Conservation (phyloP, 35 echinoderm and acorn worm species). For the Apostichopus parvimensis region DNA sequence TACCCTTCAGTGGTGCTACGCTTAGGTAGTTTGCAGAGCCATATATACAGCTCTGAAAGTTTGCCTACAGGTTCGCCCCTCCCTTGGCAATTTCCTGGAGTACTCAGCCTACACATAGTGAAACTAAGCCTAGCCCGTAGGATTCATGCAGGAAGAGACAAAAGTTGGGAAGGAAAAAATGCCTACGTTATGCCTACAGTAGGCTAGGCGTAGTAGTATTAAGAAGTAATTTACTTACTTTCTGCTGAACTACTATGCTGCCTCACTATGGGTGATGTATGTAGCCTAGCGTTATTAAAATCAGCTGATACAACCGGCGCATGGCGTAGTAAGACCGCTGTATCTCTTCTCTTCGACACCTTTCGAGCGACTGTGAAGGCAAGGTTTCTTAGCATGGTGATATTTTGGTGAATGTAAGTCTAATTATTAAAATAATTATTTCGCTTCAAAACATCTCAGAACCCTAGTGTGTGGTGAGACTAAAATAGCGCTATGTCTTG, state of each 20-base stretch:
- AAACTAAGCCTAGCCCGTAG: too few species aligned
- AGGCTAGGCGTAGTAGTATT: too few species aligned
- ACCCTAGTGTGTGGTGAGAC: not conserved
- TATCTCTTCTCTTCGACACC: constrained; percentile 16
- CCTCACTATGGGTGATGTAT: not conserved
- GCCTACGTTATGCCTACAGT: too few species aligned
- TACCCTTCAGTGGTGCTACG: too few species aligned
- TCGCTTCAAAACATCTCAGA: not conserved
- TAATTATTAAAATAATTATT: not conserved
- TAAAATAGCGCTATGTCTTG: not conserved
- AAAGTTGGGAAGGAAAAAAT: too few species aligned
- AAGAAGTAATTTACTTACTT: not conserved
- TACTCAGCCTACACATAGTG: too few species aligned
- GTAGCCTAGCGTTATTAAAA: constrained; percentile 33
- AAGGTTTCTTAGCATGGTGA: constrained; percentile 25
- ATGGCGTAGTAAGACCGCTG: not conserved
- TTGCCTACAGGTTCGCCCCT: too few species aligned
- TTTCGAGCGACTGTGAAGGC: constrained; percentile 4
- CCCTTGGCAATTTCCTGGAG: too few species aligned
- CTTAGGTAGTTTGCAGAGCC: too few species aligned
- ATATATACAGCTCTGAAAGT: too few species aligned
- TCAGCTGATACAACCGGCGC: constrained; percentile 13
- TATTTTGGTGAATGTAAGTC: not conserved
- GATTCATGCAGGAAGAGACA: too few species aligned
- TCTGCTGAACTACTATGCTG: not conserved